Evolutionary conservation across 2,797 vertebrate genomes (phyloP).

Genomic region (Acanthopagrus latus): DNA sequence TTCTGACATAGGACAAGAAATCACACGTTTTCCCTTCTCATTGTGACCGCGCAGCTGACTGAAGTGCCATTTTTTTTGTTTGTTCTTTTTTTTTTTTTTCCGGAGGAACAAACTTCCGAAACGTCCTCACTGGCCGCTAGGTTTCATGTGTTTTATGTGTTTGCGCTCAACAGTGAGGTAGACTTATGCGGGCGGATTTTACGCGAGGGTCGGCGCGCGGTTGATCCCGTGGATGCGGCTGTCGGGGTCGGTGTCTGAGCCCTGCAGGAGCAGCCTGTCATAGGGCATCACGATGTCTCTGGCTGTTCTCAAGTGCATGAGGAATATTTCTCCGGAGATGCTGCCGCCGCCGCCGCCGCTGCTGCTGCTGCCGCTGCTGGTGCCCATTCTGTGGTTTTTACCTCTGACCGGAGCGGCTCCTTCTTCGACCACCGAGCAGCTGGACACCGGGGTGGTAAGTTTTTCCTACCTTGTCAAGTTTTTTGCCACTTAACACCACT

Average conservation of each 20-base stretch:
- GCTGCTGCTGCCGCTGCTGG: slow-evolving; percentile 63
- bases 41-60: background rate
- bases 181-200: slow-evolving; percentile 39
- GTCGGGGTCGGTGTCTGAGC: slow-evolving; percentile 66
- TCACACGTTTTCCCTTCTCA: background rate
- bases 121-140: background rate
- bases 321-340: slow-evolving; percentile 82
- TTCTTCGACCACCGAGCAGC: slow-evolving; percentile 74
- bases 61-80: slow-evolving; percentile 2
- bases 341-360: slow-evolving; percentile 63
- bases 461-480: background rate
- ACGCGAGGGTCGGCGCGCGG: slow-evolving; percentile 33
- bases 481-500: slow-evolving; percentile 9
- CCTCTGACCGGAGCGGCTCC: slow-evolving; percentile 77
- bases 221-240: slow-evolving; percentile 73
- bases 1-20: slow-evolving; percentile 32
- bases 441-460: slow-evolving; percentile 85
- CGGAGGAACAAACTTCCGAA: slow-evolving; percentile 47
- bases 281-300: slow-evolving; percentile 71
- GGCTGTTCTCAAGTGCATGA: slow-evolving; percentile 67
- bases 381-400: slow-evolving; percentile 76
- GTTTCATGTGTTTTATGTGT: slow-evolving; percentile 78
- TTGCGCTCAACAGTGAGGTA: slow-evolving; percentile 81
- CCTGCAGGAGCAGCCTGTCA: slow-evolving; percentile 73
- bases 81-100: background rate